These are phyloP conservation scores for Desoria tigrina DNA, from an alignment of 2,888 invertebrate species.

Conservation along the genomic window DNA sequence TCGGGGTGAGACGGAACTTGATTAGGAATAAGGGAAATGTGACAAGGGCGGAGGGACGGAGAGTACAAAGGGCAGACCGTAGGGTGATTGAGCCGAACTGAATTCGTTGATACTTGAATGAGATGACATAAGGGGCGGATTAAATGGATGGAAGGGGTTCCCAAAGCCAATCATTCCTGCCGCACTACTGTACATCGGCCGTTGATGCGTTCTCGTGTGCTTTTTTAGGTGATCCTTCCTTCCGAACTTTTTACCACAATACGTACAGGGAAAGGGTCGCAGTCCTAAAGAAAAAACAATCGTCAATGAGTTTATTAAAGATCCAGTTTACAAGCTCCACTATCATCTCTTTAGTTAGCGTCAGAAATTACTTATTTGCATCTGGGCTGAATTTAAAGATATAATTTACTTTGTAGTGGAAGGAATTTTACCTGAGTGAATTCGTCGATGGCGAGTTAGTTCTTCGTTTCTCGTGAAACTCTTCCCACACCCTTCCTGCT, in stretches of 20 bases:
- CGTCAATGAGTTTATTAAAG: not conserved
- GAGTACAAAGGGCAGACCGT: conserved; percentile 45
- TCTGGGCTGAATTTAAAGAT: not conserved
- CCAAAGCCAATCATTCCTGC: conserved; percentile 52
- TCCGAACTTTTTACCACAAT: conserved; percentile 90
- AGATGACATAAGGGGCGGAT: conserved; percentile 50
- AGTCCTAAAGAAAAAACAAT: conserved; percentile 59
- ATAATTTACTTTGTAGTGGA: no score
- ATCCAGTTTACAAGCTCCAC: not conserved
- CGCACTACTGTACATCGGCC: conserved; percentile 44
- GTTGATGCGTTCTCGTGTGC: conserved; percentile 79
- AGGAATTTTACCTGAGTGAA: conserved; percentile 71
- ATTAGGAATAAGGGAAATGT: conserved; percentile 44
- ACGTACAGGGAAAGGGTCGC: conserved; percentile 79
- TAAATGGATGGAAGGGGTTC: conserved; percentile 52
- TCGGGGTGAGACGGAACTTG: not conserved
- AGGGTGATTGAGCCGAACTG: conserved; percentile 40
- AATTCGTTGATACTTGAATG: conserved; percentile 40
- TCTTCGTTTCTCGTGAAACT: conserved; percentile 91
- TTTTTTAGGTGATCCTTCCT: conserved; percentile 93
- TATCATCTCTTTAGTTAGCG: not conserved
- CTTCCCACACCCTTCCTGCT: conserved; percentile 80
- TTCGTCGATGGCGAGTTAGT: conserved; percentile 84
- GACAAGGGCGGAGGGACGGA: conserved; percentile 46
- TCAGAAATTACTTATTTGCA: not conserved